Evolutionary conservation across 53 echinoderm and acorn worm species (phyloP).

Genomic region (Henricia sp.): DNA sequence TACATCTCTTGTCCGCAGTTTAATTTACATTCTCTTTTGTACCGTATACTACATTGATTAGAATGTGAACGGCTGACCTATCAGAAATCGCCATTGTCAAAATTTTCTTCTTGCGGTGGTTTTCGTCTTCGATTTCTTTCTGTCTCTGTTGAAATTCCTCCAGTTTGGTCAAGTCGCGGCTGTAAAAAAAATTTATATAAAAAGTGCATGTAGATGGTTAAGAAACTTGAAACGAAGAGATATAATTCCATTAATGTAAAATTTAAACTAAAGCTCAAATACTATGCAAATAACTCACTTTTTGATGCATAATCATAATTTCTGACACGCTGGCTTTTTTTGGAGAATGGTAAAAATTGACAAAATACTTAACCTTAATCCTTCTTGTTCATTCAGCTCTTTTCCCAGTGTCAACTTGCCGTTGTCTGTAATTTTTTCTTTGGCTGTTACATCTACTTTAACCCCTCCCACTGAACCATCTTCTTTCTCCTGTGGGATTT

Average conservation of each 20-base stretch:
- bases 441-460: background rate
- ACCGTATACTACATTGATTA: background rate
- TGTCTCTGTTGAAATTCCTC: slow-evolving; percentile 84
- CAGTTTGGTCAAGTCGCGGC: slow-evolving; percentile 85
- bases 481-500: slow-evolving; percentile 34
- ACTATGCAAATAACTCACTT: no score
- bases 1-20: no score
- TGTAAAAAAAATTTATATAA: slow-evolving; percentile 38
- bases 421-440: background rate
- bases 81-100: slow-evolving; percentile 83
- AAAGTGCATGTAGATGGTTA: no score
- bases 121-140: slow-evolving; percentile 89
- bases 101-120: slow-evolving; percentile 79
- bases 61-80: slow-evolving; percentile 74
- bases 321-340: no score
- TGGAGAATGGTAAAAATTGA: background rate
- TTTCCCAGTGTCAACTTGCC: background rate
- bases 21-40: no score
- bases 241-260: no score
- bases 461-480: slow-evolving; percentile 11
- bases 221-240: no score
- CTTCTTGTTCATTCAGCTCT: slow-evolving; percentile 75
- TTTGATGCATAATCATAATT: no score
- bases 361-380: slow-evolving; percentile 60
- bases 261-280: no score